Evolutionary conservation across 2,888 invertebrate genomes (phyloP).

Genomic region (Masnerella sp.): DNA sequence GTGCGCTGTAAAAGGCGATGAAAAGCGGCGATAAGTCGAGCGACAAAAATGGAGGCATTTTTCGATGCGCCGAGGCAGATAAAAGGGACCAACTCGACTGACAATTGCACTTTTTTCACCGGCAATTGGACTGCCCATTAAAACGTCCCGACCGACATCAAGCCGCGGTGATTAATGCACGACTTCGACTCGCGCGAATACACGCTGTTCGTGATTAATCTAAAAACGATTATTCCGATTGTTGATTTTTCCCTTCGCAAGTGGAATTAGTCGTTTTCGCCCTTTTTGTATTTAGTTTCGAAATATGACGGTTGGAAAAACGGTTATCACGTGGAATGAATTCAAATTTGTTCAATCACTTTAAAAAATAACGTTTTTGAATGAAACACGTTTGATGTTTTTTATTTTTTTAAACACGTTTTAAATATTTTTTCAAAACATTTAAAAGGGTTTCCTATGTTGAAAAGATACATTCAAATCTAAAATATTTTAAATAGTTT

Average conservation of each 20-base stretch:
- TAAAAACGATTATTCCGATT: constrained; percentile 23
- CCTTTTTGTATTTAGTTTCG: constrained; percentile 4
- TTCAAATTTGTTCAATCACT: too few relatives aligned
- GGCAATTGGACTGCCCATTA: constrained; percentile 49
- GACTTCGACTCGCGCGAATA: constrained; percentile 26
- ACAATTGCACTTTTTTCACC: constrained; percentile 29
- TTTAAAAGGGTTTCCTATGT: too few relatives aligned
- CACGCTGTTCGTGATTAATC: constrained; percentile 34
- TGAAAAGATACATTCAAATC: too few relatives aligned
- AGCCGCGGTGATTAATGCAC: constrained; percentile 46
- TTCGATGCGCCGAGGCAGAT: neutral
- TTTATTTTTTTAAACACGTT: too few relatives aligned
- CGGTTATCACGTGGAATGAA: too few relatives aligned
- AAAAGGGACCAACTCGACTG: constrained; percentile 33
- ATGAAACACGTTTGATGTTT: too few relatives aligned
- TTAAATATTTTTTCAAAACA: too few relatives aligned
- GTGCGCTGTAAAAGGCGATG: neutral
- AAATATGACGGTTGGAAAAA: too few relatives aligned
- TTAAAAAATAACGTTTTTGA: too few relatives aligned
- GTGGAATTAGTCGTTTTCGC: constrained; percentile 19
- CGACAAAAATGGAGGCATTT: too few relatives aligned
- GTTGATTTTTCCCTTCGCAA: constrained; percentile 21
- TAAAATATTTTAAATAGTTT: too few relatives aligned
- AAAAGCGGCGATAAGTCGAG: constrained; percentile 10
- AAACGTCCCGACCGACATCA: constrained; percentile 41